phyloP scores from a whole-genome alignment of 2,888 invertebrate genomes.

The Hyles lineata region DNA sequence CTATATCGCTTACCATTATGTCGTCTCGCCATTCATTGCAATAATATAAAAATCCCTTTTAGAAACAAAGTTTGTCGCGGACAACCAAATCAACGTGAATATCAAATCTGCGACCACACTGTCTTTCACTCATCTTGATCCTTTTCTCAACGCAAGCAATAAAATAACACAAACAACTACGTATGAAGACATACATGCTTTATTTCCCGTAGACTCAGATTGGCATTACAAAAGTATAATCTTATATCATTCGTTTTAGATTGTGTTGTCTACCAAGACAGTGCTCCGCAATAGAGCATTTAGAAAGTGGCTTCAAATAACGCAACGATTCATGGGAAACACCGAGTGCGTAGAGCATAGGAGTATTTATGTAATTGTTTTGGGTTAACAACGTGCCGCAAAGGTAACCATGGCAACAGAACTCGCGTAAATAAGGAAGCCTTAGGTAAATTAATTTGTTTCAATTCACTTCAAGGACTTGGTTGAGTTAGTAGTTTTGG shows the following conservation, averaged over 20 bases:
- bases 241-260: conserved; percentile 1
- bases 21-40: no score
- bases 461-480: conserved; percentile 10
- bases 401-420: conserved; percentile 27
- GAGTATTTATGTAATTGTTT: conserved; percentile 19
- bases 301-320: conserved; percentile 18
- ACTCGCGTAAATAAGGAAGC: conserved; percentile 28
- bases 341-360: not conserved
- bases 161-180: no score
- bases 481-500: not conserved
- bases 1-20: no score
- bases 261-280: not conserved
- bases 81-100: no score
- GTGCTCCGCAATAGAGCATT: conserved; percentile 6
- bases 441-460: conserved; percentile 27
- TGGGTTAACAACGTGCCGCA: not conserved
- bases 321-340: conserved; percentile 24
- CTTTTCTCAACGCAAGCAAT: no score
- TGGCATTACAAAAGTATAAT: no score
- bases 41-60: no score
- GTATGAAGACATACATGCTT: no score
- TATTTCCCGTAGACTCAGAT: no score
- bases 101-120: no score
- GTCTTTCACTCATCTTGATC: no score
- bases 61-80: no score